phyloP scores from a whole-genome alignment of 2,797 vertebrate genomes.

The Parotocinclus haroldoi region DNA sequence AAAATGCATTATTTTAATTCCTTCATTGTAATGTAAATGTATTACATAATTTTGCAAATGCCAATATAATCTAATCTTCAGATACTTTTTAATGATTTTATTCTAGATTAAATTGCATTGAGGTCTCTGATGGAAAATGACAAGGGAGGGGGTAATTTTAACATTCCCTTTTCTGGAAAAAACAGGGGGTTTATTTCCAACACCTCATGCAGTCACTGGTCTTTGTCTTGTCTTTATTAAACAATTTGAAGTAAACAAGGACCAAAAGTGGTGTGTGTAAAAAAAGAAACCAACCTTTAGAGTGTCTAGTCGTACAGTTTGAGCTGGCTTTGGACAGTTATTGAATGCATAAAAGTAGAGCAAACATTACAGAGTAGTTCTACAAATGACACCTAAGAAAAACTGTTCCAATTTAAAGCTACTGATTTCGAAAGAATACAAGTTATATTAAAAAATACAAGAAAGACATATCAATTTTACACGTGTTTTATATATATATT shows the following conservation, averaged over 20 bases:
- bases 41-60: conserved; percentile 86
- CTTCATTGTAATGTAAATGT: conserved; percentile 88
- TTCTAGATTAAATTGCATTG: conserved; percentile 83
- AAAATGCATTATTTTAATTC: conserved; percentile 86
- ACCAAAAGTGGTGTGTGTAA: conserved; percentile 49
- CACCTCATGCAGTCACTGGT: conserved; percentile 61
- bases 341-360: conserved; percentile 42
- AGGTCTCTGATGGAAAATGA: conserved; percentile 78
- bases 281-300: conserved; percentile 20
- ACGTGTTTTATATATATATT: background rate
- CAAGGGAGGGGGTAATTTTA: conserved; percentile 73
- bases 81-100: conserved; percentile 86
- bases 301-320: conserved; percentile 40
- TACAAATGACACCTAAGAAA: conserved; percentile 43
- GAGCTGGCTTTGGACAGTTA: conserved; percentile 50
- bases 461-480: background rate
- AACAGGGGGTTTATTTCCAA: conserved; percentile 74
- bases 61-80: conserved; percentile 87
- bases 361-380: conserved; percentile 42
- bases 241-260: conserved; percentile 62
- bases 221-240: conserved; percentile 66
- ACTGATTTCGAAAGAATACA: conserved; percentile 5
- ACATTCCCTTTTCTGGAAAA: conserved; percentile 75
- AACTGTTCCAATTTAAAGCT: conserved; percentile 40
- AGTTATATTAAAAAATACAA: background rate